These are phyloP conservation scores for Brachypterus glaber DNA, from an alignment of 2,888 invertebrate species.

Conservation along the genomic window DNA sequence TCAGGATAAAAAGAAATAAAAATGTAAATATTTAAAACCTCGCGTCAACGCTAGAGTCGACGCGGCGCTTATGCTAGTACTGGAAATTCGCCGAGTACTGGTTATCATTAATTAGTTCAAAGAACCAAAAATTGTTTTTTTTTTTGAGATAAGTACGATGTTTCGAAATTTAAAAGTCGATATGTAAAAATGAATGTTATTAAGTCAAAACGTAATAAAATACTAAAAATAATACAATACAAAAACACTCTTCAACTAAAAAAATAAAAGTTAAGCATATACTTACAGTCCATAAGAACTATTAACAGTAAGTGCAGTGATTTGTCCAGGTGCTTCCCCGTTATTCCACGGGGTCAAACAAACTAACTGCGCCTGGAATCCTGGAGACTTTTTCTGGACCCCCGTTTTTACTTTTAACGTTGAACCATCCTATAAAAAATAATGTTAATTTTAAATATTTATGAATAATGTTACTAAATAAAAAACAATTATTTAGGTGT, in stretches of 20 bases:
- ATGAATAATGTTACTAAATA: conserved; percentile 1
- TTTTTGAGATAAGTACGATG: too few species aligned
- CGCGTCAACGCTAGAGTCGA: too few species aligned
- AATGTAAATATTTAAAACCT: too few species aligned
- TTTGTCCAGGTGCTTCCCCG: conserved; percentile 70
- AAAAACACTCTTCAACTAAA: too few species aligned
- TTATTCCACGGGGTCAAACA: conserved; percentile 80
- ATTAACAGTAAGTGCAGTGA: conserved; percentile 86
- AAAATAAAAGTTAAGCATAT: too few species aligned
- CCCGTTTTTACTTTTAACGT: conserved; percentile 62
- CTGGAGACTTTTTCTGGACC: conserved; percentile 78
- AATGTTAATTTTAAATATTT: not conserved
- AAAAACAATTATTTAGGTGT: not conserved
- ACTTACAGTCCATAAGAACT: conserved; percentile 96
- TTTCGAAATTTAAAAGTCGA: too few species aligned
- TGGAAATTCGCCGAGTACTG: too few species aligned
- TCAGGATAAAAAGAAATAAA: too few species aligned
- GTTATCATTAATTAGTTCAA: too few species aligned
- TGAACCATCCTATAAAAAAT: conserved; percentile 26
- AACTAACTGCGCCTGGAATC: conserved; percentile 93
- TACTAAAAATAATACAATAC: not conserved
- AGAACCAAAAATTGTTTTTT: too few species aligned
- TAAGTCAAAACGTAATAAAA: conserved; percentile 5
- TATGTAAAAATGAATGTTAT: too few species aligned
- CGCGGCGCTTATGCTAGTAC: too few species aligned